Base-by-base conservation (phyloP, 2,113 vertebrate species). In the Colinus virginianus region DNA sequence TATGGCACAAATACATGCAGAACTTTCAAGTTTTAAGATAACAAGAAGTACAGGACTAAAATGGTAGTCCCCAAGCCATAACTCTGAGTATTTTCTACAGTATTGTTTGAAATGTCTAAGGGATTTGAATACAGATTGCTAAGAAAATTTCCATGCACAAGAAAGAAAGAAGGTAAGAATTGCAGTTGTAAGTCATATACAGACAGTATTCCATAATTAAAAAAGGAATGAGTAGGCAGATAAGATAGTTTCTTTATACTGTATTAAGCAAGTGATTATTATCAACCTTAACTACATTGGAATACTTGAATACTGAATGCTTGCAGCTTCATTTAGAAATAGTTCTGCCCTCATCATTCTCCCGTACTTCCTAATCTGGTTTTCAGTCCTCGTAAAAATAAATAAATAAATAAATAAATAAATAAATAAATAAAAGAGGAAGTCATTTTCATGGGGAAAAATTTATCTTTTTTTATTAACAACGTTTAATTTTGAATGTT, bases 1-100 rank as follows among this genome's bases (percentile, higher is more conserved):
- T 42, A 83, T 38, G 15, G 55, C 9, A 58, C 40, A 72, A 90
- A 83, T 23, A 21, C 28, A 67, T 5, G 43, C 13, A 46, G 20
- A 64, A 19, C 30, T 78, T 93, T 80, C 51, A 87, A 90, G 13
- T 58, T 84, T 77, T 48, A 53, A 90, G 58, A 30, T 91, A 55
- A 75, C 36, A 62, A 40, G 36, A 23, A 58, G 70, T 93, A 83
- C 32, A 64, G n/a, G 36, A 80, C 36, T 93, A 91, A 96, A 90
- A 68, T 25, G 64, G 18, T 66, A 38, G 46, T 78, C 43, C 42
- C 48, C 38, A n/a, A 87, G 21, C 40, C 49, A 23, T 1, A 1
- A 93, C 78, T 93, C 68, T 32, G 78, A 58, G 53, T 83, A 32
- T 30, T 88, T 82, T 40, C 32, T 59, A 36, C 3, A 74, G 21